Evolutionary conservation across 2,888 invertebrate genomes (phyloP), one percentile per base, ranked within the genome.

Genomic region (Ophion ventricosus): DNA sequence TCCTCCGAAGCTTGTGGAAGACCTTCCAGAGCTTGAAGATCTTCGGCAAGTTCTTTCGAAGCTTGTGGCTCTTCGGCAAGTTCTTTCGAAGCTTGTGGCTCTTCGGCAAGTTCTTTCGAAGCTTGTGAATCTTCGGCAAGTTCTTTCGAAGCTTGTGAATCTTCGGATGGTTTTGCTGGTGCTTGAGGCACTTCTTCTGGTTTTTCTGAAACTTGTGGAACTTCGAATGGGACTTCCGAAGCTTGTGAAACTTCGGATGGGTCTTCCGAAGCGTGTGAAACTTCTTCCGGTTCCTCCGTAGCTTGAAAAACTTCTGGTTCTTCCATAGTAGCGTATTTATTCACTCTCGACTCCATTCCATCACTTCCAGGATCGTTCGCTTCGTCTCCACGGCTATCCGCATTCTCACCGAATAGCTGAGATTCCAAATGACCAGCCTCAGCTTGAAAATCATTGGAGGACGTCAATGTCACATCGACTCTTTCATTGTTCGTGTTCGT

Each of bases 261-360:
- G 11, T 49, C 14, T 14, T 49, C 11, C 49, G 2, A 11, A 49
- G 17, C 49, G 11, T 49, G 2, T 3, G 49, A 14, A 14, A 49
- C 49, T 49, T 49, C 49, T 11, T 11, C 1, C 14, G 49, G 49
- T 49, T 49, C 49, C 3, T 49, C 2, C 14, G 2, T 1, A 49
- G 2, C 49, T 2, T 49, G 49, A 0, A 2, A 0, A 23, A 57
- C 74, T 79, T 69, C 57, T 40, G n/a, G 29, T 14, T 35, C 49
- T 64, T 77, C 86, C 80, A 83, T 80, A 82, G 81, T 80, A 59
- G 49, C 59, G 72, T 69, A 64, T n/a, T 76, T 56, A 43, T 77
- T 56, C 40, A 67, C 11, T 26, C 56, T 67, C n/a, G 54, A 63
- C 40, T 80, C 56, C 40, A 29, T 57, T 59, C 70, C 43, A 40